Evolutionary conservation across 2,797 vertebrate genomes (phyloP).

Genomic region (Dromococcyx pavoninus): DNA sequence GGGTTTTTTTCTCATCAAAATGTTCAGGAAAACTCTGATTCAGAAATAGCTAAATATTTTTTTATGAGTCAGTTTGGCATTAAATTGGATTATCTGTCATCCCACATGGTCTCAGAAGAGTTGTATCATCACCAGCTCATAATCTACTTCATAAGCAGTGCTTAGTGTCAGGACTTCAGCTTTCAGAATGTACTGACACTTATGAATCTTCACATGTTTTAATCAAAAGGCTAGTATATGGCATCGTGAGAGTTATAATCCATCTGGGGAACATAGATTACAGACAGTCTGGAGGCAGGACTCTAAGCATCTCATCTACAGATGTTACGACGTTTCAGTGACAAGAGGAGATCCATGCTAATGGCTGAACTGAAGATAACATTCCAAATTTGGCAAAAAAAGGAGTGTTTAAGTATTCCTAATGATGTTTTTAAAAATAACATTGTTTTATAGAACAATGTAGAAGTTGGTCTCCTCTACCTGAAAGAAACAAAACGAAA

Average conservation of each 20-base stretch:
- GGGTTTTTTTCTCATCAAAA: conserved; percentile 11
- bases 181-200: background rate
- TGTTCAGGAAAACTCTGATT: conserved; percentile 25
- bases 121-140: conserved; percentile 11
- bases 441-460: background rate
- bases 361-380: background rate
- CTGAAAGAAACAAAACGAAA: background rate
- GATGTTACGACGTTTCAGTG: background rate
- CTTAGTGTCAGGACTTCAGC: conserved; percentile 26
- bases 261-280: background rate
- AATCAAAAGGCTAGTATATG: background rate
- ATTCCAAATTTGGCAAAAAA: background rate
- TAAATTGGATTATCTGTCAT: conserved; percentile 47
- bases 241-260: background rate
- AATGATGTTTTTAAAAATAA: background rate
- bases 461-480: background rate
- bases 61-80: conserved; percentile 39
- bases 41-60: conserved; percentile 54
- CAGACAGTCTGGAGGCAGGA: background rate
- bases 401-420: background rate
- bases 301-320: background rate
- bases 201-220: background rate
- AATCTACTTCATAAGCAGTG: conserved; percentile 22
- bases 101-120: conserved; percentile 45
- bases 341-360: background rate